Evolutionary conservation across 2,888 invertebrate species (phyloP), one percentile per base, ranked within the genome.

Genomic region (Diaperis boleti): DNA sequence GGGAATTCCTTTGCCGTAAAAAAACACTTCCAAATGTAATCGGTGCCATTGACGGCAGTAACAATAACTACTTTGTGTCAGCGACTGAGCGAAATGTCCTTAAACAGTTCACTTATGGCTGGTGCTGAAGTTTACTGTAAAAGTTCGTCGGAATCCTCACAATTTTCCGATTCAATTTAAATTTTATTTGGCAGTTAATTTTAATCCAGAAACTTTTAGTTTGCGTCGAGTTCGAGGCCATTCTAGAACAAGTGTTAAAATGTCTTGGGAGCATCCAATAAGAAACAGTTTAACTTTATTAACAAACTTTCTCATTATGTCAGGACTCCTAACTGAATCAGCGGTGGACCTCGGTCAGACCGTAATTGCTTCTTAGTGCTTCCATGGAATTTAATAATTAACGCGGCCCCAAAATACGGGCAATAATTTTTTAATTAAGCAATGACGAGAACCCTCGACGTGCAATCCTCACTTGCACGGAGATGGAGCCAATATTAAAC

Each of bases 1-100:
- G 59, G 57, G 64, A 70, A 72, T 71, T 72, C 69, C 67, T 72
- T 65, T 62, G 67, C 66, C 63, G 69, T 69, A 69, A 70, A 69
- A 71, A 71, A 66, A 69, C 69, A 69, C 70, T n/a, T n/a, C n/a
- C n/a, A n/a, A n/a, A n/a, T n/a, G n/a, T n/a, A n/a, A n/a, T n/a
- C n/a, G n/a, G n/a, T n/a, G n/a, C n/a, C n/a, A n/a, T n/a, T n/a
- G n/a, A n/a, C n/a, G n/a, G n/a, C n/a, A n/a, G n/a, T n/a, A n/a
- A n/a, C n/a, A n/a, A n/a, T n/a, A n/a, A n/a, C n/a, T n/a, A n/a
- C n/a, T n/a, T n/a, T n/a, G n/a, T n/a, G n/a, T n/a, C n/a, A n/a
- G n/a, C n/a, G n/a, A n/a, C n/a, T n/a, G n/a, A n/a, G n/a, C n/a
- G n/a, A n/a, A n/a, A n/a, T n/a, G n/a, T n/a, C n/a, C n/a, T n/a